Base-by-base conservation (phyloP, 2,888 invertebrate genomes). In the Ischnus inquisitorius region DNA sequence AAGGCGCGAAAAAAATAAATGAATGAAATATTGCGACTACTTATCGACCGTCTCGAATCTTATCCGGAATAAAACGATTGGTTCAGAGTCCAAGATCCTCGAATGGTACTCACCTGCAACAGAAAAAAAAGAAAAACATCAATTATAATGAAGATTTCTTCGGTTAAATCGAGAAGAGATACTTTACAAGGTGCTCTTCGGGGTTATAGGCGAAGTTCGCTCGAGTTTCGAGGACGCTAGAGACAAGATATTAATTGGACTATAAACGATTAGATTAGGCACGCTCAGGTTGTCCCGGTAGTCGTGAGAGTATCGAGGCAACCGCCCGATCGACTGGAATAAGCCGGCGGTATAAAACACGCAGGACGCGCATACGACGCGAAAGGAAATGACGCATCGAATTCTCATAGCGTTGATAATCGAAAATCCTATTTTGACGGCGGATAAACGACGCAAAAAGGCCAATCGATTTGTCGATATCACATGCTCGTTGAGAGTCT, bases 51-150 rank as follows among this genome's bases (percentile, higher is more conserved):
- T 25, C 46, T 68, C 51, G 43, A 68, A 69, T 34, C 57, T 69
- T n/a, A 67, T 65, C 34, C 57, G 16, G 39, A 10, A 57, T n/a
- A 28, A 46, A 48, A 22, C 16, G 28, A 19, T 51, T 68, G 46
- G 57, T 14, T 46, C n/a, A 25, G 43, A 34, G 34, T 34, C 41
- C 48, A 39, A 43, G 34, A 48, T 83, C 22, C n/a, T 71, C 54
- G 19, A 71, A n/a, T n/a, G 67, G 69, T 89, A 89, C 89, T 90
- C 89, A 89, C 89, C 89, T 89, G 88, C 75, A 90, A 90, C 87
- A 86, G 19, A 83, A 88, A 79, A 72, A 69, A 71, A 19, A 65
- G 16, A 10, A 68, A 25, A 60, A 39, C 22, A 22, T 19, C 65
- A 51, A 79, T 6, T 41, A 19, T 12, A 25, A 39, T 5, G 14